Percentiles rank a stretch among this genome's conserved stretches.
phyloP scores from a whole-genome alignment of 2,113 vertebrate species.

The Psophia crepitans region DNA sequence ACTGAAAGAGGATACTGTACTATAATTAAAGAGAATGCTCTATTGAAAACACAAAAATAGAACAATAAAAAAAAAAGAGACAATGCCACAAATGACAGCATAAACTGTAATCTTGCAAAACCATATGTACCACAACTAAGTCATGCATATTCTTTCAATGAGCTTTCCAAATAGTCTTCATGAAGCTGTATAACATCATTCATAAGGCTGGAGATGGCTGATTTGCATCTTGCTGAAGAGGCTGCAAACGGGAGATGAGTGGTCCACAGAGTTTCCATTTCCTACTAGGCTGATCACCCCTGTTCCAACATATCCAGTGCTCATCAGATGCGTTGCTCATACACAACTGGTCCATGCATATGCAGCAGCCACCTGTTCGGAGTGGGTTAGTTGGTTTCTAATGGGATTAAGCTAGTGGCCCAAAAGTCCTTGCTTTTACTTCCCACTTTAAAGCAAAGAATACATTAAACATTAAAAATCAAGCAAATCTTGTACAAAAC shows the following conservation, averaged over 20 bases:
- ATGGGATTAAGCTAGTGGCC: background rate
- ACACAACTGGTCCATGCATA: rapidly evolving
- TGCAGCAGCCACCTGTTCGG: background rate
- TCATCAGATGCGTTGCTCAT: background rate
- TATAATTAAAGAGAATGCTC: background rate
- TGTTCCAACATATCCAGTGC: background rate
- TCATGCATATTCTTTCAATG: background rate
- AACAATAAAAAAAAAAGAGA: background rate
- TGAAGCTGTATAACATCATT: background rate
- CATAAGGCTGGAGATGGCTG: background rate
- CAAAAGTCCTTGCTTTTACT: background rate
- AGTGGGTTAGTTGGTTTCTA: background rate
- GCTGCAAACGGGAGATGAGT: background rate
- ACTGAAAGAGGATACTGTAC: background rate
- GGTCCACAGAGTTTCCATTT: background rate
- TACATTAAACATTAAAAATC: background rate
- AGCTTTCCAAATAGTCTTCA: background rate
- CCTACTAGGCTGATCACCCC: background rate
- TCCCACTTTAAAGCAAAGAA: background rate
- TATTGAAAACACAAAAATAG: background rate
- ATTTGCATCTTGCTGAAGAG: background rate
- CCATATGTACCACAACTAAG: background rate
- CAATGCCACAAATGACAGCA: background rate
- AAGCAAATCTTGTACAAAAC: background rate
- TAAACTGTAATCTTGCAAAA: background rate